Evolutionary conservation across 1,140 invertebrate genomes (phyloP).

Genomic region (Lysiphlebus fabarum): DNA sequence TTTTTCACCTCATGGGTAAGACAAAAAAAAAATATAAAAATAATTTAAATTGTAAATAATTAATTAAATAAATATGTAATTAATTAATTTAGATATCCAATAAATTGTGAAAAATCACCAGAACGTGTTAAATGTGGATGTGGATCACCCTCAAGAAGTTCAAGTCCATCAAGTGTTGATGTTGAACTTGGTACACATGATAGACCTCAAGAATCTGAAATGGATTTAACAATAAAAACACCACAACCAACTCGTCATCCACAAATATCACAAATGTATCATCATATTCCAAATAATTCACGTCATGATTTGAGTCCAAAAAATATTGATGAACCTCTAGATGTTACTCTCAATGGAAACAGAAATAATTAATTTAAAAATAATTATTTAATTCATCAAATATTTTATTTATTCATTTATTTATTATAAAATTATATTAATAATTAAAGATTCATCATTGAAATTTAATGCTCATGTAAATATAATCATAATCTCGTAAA

Average conservation of each 20-base stretch:
- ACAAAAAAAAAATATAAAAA: too few species aligned
- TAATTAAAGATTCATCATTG: neutral
- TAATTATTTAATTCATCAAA: neutral
- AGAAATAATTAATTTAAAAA: slow-evolving; percentile 36
- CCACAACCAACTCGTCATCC: slow-evolving; percentile 37
- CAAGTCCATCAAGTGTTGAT: slow-evolving; percentile 36
- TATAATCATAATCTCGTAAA: slow-evolving; percentile 2
- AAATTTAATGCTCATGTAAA: slow-evolving; percentile 13
- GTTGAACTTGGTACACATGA: slow-evolving; percentile 36
- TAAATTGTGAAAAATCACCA: slow-evolving; percentile 48
- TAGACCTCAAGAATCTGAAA: slow-evolving; percentile 50
- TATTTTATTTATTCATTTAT: neutral
- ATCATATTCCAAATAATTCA: slow-evolving; percentile 34
- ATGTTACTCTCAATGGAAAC: slow-evolving; percentile 48
- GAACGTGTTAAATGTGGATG: slow-evolving; percentile 48
- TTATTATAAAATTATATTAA: too few species aligned
- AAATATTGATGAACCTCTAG: slow-evolving; percentile 48
- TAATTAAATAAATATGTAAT: too few species aligned
- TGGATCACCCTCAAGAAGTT: slow-evolving; percentile 42
- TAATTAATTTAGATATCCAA: slow-evolving; percentile 37
- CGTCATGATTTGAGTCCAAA: slow-evolving; percentile 40
- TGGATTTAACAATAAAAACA: slow-evolving; percentile 51
- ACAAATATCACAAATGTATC: slow-evolving; percentile 41
- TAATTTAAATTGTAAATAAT: too few species aligned
- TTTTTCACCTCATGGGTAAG: slow-evolving; percentile 44